phyloP scores from a whole-genome alignment of 2,888 invertebrate species.

The Drosophila prostipennis region DNA sequence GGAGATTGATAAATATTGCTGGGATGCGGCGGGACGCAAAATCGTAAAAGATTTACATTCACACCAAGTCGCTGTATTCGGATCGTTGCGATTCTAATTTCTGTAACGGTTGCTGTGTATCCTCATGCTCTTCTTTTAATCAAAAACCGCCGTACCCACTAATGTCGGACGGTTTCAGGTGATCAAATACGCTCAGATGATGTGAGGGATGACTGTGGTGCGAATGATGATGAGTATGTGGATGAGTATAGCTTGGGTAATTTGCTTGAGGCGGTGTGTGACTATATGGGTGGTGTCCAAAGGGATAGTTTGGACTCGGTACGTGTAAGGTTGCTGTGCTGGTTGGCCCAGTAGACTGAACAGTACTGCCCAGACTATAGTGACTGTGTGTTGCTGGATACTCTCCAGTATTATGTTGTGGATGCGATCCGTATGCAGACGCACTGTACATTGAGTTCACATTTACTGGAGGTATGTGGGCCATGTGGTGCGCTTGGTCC shows the following conservation, averaged over 20 bases:
- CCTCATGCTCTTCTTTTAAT: slow-evolving; percentile 51
- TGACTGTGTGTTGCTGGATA: slow-evolving; percentile 40
- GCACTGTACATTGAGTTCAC: slow-evolving; percentile 82
- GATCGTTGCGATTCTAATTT: slow-evolving; percentile 10
- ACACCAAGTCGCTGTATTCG: slow-evolving; percentile 16
- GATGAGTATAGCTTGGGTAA: slow-evolving; percentile 58
- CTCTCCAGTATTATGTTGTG: slow-evolving; percentile 75
- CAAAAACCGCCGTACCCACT: slow-evolving; percentile 85
- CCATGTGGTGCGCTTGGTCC: slow-evolving; percentile 82
- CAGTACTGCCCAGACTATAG: slow-evolving; percentile 40
- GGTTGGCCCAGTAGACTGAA: slow-evolving; percentile 42
- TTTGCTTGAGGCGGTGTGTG: slow-evolving; percentile 65
- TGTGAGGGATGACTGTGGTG: slow-evolving; percentile 73
- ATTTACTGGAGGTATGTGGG: slow-evolving; percentile 85
- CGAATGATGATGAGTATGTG: slow-evolving; percentile 72
- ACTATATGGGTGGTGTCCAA: slow-evolving; percentile 82
- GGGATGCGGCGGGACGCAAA: slow-evolving; percentile 25
- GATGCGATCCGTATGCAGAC: slow-evolving; percentile 58
- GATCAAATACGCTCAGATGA: slow-evolving; percentile 84
- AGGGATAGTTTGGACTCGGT: slow-evolving; percentile 89
- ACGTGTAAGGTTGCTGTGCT: slow-evolving; percentile 86
- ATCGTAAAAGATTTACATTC: slow-evolving; percentile 8
- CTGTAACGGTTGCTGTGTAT: neutral
- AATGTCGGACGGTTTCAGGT: slow-evolving; percentile 85
- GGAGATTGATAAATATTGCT: slow-evolving; percentile 63